Evolutionary conservation across 2,113 vertebrate species (phyloP), one percentile per base, ranked within the genome.

Genomic region (Pachyramphus minor): DNA sequence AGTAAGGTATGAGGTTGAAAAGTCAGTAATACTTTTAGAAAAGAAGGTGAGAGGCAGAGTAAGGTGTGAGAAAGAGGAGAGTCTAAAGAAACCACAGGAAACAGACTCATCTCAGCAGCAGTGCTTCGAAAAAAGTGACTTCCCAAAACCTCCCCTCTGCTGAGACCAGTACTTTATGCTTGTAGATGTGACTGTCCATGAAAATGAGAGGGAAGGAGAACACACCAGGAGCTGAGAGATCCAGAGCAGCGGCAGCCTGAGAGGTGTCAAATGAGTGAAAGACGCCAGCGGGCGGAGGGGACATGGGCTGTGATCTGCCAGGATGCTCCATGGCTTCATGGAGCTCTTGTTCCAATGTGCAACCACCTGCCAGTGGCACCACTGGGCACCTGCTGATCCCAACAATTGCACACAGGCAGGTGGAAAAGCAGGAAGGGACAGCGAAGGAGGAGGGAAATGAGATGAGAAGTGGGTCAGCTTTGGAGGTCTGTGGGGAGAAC

Each of bases 181-280:
- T 69, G 20, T n/a, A 18, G 55, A 67, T 81, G 83, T 83, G 50
- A 50, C 19, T 77, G 75, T 33, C 82, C 83, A 30, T 5, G 33
- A 42, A 82, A 83, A 93, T 1, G 4, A 76, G 35, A 82, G 20
- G 55, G 55, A 95, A 81, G 50, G 8, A 47, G 56, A 71, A 47
- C 2, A 0, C 30, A 11, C n/a, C 42, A 44, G 72, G 68, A 84
- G 68, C 58, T 2, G 15, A 77, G 56, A 82, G 42, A 66, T 23
- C 37, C 74, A 67, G 67, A 93, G 86, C 79, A 71, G 76, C 1
- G 0, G 74, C 94, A 92, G 79, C 72, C 85, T 49, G 71, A 58
- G 30, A 93, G 79, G 75, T 90, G 83, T 35, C 67, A 93, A 96
- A 49, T 24, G 68, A 89, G 73, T 55, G 93, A 78, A 31, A 87